phyloP scores from a whole-genome alignment of 2,888 invertebrate genomes.

The Drosophila acutilabella region DNA sequence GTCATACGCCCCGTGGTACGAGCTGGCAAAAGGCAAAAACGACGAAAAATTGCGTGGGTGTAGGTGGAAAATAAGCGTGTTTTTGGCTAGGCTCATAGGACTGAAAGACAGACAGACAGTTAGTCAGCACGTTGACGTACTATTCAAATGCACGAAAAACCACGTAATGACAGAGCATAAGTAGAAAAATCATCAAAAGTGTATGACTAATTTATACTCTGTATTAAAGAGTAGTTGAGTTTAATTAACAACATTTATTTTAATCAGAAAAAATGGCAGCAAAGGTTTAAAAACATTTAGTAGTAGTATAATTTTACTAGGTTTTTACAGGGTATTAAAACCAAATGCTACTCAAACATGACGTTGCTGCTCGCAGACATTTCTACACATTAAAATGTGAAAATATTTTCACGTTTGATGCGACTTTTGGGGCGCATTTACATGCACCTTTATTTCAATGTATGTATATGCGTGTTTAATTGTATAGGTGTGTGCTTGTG shows the following conservation, averaged over 20 bases:
- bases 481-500: slow-evolving; percentile 14
- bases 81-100: slow-evolving; percentile 16
- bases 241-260: too few species aligned
- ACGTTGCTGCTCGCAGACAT: slow-evolving; percentile 8
- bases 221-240: not conserved
- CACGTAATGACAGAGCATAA: slow-evolving; percentile 51
- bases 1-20: slow-evolving; percentile 60
- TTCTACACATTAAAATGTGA: slow-evolving; percentile 17
- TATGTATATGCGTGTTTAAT: slow-evolving; percentile 1
- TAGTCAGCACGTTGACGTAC: slow-evolving; percentile 55
- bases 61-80: slow-evolving; percentile 12
- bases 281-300: not conserved
- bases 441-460: slow-evolving; percentile 30
- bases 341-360: not conserved
- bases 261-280: too few species aligned
- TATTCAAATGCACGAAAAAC: slow-evolving; percentile 64
- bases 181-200: not conserved
- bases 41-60: slow-evolving; percentile 17
- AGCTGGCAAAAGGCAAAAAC: slow-evolving; percentile 21
- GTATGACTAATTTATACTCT: not conserved
- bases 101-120: slow-evolving; percentile 28
- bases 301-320: too few species aligned
- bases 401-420: slow-evolving; percentile 73
- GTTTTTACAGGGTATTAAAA: slow-evolving; percentile 1
- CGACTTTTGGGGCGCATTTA: slow-evolving; percentile 54